Percentiles rank a stretch among this genome's conserved stretches.
These are phyloP conservation scores for Chelonia mydas DNA, from an alignment of 2,797 vertebrate genomes.

Conservation along the genomic window DNA sequence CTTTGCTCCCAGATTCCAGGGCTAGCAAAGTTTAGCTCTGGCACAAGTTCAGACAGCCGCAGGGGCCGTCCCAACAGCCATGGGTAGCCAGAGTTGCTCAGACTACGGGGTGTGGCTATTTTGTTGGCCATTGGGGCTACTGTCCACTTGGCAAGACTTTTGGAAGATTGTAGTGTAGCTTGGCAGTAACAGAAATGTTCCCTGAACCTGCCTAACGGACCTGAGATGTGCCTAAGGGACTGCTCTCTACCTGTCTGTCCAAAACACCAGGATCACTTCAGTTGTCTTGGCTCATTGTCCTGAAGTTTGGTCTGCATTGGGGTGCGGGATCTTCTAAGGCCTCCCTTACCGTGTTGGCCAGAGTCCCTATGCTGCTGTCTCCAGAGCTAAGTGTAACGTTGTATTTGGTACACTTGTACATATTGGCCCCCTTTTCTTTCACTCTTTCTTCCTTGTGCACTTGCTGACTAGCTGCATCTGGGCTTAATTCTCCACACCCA, in stretches of 20 bases:
- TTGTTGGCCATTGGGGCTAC: neutral
- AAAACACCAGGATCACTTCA: neutral
- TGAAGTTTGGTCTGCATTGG: neutral
- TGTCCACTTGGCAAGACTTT: neutral
- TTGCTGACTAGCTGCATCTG: neutral
- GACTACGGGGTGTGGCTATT: neutral
- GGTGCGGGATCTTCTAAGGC: neutral
- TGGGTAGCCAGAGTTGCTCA: neutral
- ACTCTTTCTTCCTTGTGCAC: neutral
- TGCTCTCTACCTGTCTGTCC: neutral
- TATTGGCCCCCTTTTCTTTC: neutral
- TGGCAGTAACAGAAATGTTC: neutral
- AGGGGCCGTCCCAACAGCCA: neutral
- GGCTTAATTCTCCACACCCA: neutral
- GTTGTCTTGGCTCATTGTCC: neutral
- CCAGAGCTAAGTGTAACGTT: neutral
- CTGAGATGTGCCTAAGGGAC: neutral
- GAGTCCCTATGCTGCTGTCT: neutral
- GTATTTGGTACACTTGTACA: neutral
- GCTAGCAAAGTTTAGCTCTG: neutral
- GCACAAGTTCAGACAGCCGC: rapidly evolving
- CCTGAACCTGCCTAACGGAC: neutral
- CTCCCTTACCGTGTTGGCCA: neutral
- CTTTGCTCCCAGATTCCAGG: neutral
- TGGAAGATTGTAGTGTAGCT: neutral